A percentile compares a stretch with the other conserved stretches of the same genome.
Evolutionary conservation across 2,888 invertebrate species (phyloP).

Genomic region (Eulithis testata): DNA sequence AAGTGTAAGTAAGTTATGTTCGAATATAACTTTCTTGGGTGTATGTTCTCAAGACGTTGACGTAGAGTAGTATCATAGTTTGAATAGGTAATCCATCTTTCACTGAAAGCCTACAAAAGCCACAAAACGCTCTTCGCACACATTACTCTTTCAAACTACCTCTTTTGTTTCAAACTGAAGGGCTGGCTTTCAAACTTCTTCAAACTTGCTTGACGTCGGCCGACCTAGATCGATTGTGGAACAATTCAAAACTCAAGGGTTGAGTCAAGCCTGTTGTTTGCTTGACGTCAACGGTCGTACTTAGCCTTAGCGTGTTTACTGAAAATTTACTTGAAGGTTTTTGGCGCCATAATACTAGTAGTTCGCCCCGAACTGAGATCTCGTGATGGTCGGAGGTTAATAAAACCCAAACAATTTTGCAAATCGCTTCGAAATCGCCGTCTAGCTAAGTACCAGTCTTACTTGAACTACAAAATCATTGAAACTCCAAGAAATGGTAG

Average conservation of each 20-base stretch:
- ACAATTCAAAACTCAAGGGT: slow-evolving; percentile 26
- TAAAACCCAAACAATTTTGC: no score
- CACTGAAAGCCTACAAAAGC: slow-evolving; percentile 5
- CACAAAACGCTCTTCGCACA: slow-evolving; percentile 18
- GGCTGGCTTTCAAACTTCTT: slow-evolving; percentile 10
- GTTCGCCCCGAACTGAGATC: no score
- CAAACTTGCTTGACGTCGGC: slow-evolving; percentile 5
- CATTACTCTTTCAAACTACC: slow-evolving; percentile 29
- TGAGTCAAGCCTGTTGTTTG: neutral
- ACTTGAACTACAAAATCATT: no score
- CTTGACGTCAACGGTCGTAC: neutral
- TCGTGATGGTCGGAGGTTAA: no score
- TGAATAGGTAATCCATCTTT: neutral
- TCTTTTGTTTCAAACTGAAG: slow-evolving; percentile 30
- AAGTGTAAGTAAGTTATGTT: no score
- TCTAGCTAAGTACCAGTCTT: no score
- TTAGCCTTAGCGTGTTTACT: slow-evolving; percentile 22
- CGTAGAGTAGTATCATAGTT: no score
- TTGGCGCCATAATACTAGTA: neutral
- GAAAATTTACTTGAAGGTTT: slow-evolving; percentile 19
- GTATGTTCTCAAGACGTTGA: no score
- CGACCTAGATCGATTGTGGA: slow-evolving; percentile 30
- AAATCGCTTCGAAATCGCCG: no score
- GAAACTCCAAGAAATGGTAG: no score
- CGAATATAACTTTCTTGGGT: no score